These are phyloP conservation scores for Mylabris sibirica DNA, from an alignment of 2,888 invertebrate genomes.

Conservation along the genomic window DNA sequence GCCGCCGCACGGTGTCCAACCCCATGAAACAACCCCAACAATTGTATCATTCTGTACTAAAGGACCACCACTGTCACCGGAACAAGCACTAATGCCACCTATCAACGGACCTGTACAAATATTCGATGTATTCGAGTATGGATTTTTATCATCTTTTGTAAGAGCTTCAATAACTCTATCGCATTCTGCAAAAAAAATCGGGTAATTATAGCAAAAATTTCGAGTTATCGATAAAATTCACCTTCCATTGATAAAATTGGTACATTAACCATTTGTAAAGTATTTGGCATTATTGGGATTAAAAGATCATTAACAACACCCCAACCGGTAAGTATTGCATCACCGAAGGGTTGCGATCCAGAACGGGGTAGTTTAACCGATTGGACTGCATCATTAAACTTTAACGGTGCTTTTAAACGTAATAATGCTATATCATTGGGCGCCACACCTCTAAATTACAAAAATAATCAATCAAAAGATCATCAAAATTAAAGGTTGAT, in stretches of 20 bases:
- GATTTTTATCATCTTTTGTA: slow-evolving; percentile 14
- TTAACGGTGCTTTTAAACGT: neutral
- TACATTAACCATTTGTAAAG: neutral
- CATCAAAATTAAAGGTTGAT: neutral
- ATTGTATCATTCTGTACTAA: slow-evolving; percentile 53
- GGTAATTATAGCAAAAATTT: neutral
- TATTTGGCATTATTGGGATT: slow-evolving; percentile 8
- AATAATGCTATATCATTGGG: neutral
- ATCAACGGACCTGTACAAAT: slow-evolving; percentile 64
- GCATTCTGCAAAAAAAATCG: neutral
- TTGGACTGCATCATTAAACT: neutral
- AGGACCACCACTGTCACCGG: slow-evolving; percentile 67
- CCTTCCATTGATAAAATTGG: slow-evolving; percentile 10
- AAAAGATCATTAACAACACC: neutral
- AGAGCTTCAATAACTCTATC: neutral
- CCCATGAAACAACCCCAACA: slow-evolving; percentile 67
- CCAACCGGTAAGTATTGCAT: neutral
- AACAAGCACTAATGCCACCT: slow-evolving; percentile 64
- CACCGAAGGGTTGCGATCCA: neutral
- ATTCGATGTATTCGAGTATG: slow-evolving; percentile 58
- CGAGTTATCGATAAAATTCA: neutral
- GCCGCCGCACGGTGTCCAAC: slow-evolving; percentile 64
- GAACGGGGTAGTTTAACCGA: neutral
- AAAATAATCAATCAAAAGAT: neutral
- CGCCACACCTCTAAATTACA: neutral